Evolutionary conservation across 1,140 invertebrate genomes (phyloP).

Genomic region (Agraylea sexmaculata): DNA sequence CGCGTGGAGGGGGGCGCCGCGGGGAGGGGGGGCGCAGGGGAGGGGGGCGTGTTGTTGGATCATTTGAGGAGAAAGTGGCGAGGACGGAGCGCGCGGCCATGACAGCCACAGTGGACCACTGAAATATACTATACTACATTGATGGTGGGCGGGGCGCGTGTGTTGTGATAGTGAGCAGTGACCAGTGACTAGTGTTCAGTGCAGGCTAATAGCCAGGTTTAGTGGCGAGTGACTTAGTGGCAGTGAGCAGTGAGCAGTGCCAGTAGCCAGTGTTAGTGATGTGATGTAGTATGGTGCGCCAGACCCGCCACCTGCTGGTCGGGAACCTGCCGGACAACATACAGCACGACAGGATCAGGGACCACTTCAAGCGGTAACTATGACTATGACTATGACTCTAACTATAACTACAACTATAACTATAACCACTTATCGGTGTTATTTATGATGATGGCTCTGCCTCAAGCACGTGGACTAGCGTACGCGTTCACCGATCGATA

Average conservation of each 20-base stretch:
- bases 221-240: slow-evolving; percentile 2
- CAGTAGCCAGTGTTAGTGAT: slow-evolving; percentile 40
- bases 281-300: slow-evolving; percentile 92
- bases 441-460: no score
- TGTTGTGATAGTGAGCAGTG: not conserved
- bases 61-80: slow-evolving; percentile 1
- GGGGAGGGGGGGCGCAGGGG: not conserved
- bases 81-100: not conserved
- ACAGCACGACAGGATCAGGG: slow-evolving; percentile 86
- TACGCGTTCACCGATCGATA: no score
- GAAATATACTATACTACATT: no score
- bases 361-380: slow-evolving; percentile 92
- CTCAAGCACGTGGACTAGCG: no score
- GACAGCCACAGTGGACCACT: not conserved
- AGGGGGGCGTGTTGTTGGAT: not conserved
- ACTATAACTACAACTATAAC: no score
- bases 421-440: no score
- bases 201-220: slow-evolving; percentile 12
- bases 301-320: slow-evolving; percentile 99
- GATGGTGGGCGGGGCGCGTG: no score
- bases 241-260: slow-evolving; percentile 15
- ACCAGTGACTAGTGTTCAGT: not conserved
- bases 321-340: slow-evolving; percentile 99
- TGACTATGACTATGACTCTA: no score
- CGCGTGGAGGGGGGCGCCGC: not conserved